phyloP scores from a whole-genome alignment of 1,140 invertebrate genomes.

The Chymomyza costata region DNA sequence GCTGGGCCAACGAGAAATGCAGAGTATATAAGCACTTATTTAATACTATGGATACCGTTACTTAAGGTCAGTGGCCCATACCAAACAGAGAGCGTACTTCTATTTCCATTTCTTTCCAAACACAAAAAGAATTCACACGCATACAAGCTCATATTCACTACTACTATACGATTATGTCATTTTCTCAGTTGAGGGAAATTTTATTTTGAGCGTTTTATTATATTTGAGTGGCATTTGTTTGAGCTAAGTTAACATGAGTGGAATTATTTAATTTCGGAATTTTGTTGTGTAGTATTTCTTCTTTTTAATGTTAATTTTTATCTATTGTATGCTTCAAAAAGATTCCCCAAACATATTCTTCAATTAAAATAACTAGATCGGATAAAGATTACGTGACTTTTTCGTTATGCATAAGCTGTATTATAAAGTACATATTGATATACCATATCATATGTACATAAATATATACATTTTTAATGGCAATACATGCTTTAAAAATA shows the following conservation, averaged over 20 bases:
- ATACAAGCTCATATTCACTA: constrained; percentile 10
- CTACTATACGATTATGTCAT: constrained; percentile 51
- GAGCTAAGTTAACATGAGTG: constrained; percentile 4
- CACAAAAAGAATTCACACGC: constrained; percentile 8
- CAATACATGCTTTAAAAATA: too few relatives aligned
- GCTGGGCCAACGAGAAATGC: constrained; percentile 14
- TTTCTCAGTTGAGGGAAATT: constrained; percentile 40
- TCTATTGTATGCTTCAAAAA: too few relatives aligned
- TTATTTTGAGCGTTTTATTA: constrained; percentile 16
- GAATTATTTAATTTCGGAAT: not conserved
- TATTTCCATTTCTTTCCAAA: too few relatives aligned
- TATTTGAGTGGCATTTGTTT: constrained; percentile 25
- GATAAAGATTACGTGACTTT: too few relatives aligned
- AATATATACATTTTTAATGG: too few relatives aligned
- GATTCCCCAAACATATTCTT: too few relatives aligned
- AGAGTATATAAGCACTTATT: constrained; percentile 41
- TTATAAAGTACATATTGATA: too few relatives aligned
- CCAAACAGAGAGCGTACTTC: constrained; percentile 38
- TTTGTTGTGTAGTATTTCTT: too few relatives aligned
- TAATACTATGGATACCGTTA: constrained; percentile 70
- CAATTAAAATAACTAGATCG: too few relatives aligned
- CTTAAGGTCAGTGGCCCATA: constrained; percentile 59
- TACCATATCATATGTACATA: too few relatives aligned
- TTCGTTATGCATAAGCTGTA: too few relatives aligned
- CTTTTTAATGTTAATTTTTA: too few relatives aligned